Conservation (phyloP, 1,140 invertebrate genomes). For the Lepidurus arcticus region DNA sequence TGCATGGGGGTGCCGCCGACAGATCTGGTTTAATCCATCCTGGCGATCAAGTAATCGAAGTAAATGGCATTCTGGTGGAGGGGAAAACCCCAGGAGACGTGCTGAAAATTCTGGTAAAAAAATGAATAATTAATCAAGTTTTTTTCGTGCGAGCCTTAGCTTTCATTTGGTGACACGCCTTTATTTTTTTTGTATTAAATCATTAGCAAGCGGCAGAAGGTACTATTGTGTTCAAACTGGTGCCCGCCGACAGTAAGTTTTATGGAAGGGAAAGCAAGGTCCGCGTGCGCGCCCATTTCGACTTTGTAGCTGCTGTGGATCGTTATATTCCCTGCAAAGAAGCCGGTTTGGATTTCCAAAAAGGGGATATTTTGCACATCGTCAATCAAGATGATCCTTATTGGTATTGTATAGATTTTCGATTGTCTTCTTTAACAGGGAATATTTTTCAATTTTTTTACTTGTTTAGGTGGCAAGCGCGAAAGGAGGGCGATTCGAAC, state of each 20-base stretch:
- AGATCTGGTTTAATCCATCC: constrained; percentile 86
- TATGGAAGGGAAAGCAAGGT: constrained; percentile 77
- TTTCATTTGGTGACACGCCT: neutral
- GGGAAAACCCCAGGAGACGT: constrained; percentile 90
- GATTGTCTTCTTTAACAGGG: neutral
- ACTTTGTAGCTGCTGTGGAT: constrained; percentile 80
- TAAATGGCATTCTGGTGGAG: constrained; percentile 88
- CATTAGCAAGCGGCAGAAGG: constrained; percentile 70
- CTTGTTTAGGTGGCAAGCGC: constrained; percentile 79
- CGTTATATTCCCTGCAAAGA: constrained; percentile 68
- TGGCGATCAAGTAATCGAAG: constrained; percentile 92
- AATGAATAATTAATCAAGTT: neutral
- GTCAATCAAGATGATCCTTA: constrained; percentile 93
- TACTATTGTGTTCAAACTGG: constrained; percentile 90
- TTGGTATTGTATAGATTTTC: constrained; percentile 57
- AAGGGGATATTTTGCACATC: constrained; percentile 92
- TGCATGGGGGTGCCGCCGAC: constrained; percentile 93
- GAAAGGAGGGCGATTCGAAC: constrained; percentile 78
- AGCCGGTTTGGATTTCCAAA: constrained; percentile 83
- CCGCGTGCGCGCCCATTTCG: constrained; percentile 79
- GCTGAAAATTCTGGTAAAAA: constrained; percentile 70
- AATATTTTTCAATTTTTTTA: constrained; percentile 29
- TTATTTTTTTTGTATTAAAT: constrained; percentile 31
- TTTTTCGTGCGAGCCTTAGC: constrained; percentile 51
- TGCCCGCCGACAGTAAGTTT: constrained; percentile 77